Evolutionary conservation across 1,140 invertebrate genomes (phyloP), one percentile per base, ranked within the genome.

Genomic region (Belonocnema kinseyi): DNA sequence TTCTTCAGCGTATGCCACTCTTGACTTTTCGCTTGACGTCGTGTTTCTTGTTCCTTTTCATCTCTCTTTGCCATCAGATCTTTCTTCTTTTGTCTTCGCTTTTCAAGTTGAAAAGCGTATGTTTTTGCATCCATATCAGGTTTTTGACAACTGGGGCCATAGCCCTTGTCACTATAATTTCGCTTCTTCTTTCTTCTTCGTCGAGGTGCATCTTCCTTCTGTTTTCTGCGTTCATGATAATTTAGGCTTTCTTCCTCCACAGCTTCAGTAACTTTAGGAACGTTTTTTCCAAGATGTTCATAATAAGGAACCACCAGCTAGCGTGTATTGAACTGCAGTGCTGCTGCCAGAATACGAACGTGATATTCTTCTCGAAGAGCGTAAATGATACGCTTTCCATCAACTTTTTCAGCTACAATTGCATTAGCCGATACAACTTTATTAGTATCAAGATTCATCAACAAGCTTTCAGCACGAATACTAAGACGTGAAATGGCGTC

Each of bases 391-490:
- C 58, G 26, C 14, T 40, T 66, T 7, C 58, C 26, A 16, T 33
- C 58, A 40, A 66, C 46, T 66, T 66, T 66, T 66, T 66, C 58
- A 14, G 58, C 26, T 2, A 66, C 58, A 13, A 66, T 66, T 14
- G 26, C 4, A 66, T 66, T 40, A 6, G 58, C 14, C 12, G 58
- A 66, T 66, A n/a, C 46, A 26, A 14, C 40, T 33, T 8, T 16
- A 40, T 40, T 66, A 14, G 58, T 66, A n/a, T 66, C 58, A 14
- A 66, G 40, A 33, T 66, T 40, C 16, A 66, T 7, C n/a, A 66
- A 40, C 8, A 40, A 66, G 26, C 26, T 40, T 16, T 66, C 14
- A 16, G 2, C 16, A 16, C 46, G 58, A 16, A 16, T 11, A 40
- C 58, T 66, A 14, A 66, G 40, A 66, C 26, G 26, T 14, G 6